A percentile compares a stretch with the other conserved stretches of the same genome.
Conservation (phyloP, 2,888 invertebrate species). For the Halictus quadricinctus region DNA sequence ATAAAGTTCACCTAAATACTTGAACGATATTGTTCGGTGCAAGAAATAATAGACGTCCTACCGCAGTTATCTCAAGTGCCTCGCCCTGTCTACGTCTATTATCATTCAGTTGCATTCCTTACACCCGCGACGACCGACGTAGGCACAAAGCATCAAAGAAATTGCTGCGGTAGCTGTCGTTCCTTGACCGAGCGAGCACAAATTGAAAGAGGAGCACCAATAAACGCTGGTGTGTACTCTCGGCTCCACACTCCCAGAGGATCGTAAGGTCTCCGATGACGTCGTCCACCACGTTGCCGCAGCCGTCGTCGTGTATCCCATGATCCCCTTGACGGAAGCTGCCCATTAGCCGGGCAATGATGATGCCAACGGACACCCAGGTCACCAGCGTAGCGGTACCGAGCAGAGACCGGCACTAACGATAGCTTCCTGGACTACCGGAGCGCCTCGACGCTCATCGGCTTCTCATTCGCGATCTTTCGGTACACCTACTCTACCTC, state of each 20-base stretch:
- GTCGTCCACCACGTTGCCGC: conserved; percentile 46
- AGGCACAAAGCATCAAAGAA: conserved; percentile 12
- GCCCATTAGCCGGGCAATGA: conserved; percentile 73
- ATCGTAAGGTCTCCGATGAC: conserved; percentile 47
- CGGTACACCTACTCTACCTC: background rate
- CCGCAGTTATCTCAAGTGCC: background rate
- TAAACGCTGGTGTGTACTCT: conserved; percentile 17
- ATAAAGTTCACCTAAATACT: background rate
- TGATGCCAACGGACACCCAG: conserved; percentile 73
- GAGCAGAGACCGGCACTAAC: conserved; percentile 62
- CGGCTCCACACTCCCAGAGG: conserved; percentile 14
- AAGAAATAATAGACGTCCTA: background rate
- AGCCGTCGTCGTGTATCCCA: conserved; percentile 61
- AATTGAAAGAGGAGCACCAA: conserved; percentile 26
- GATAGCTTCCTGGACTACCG: conserved; percentile 42
- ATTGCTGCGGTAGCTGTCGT: conserved; percentile 23
- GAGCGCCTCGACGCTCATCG: conserved; percentile 4
- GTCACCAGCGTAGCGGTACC: conserved; percentile 65
- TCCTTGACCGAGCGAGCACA: conserved; percentile 27
- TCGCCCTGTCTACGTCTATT: background rate
- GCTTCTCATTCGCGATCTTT: background rate
- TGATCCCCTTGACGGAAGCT: conserved; percentile 76
- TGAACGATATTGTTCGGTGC: background rate
- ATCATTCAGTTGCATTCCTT: conserved; percentile 17
- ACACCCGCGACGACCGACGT: background rate